Conservation (phyloP, 2,888 invertebrate species). For the Orthosia gracilis region DNA sequence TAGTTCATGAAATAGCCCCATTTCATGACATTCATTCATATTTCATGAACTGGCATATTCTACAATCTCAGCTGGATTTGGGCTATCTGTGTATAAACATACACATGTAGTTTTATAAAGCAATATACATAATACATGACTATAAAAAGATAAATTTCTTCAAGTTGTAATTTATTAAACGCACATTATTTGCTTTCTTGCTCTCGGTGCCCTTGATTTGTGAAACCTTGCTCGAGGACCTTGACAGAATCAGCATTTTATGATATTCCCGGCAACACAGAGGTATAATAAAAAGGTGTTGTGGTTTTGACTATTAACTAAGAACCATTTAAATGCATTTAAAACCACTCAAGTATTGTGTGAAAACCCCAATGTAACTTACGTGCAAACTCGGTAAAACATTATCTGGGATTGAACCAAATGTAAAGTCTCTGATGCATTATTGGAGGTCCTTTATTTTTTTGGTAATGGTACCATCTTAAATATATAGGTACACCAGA, state of each 20-base stretch:
- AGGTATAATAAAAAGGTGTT: constrained; percentile 26
- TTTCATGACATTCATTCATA: no score
- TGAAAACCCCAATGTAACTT: constrained; percentile 22
- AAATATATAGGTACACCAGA: background rate
- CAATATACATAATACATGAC: no score
- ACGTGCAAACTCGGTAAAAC: background rate
- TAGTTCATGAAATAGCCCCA: background rate
- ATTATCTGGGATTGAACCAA: background rate
- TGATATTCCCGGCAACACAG: constrained; percentile 30
- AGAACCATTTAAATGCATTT: background rate
- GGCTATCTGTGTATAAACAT: no score
- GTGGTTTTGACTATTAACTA: constrained; percentile 25
- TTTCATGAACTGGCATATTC: background rate
- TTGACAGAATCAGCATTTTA: constrained; percentile 47
- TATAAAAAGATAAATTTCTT: background rate
- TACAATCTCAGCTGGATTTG: no score
- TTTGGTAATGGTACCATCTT: background rate
- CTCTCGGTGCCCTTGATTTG: constrained; percentile 43
- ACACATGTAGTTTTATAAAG: no score
- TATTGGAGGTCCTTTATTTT: background rate
- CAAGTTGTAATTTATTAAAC: constrained; percentile 7
- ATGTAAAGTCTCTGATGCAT: no score
- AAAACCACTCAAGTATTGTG: constrained; percentile 16
- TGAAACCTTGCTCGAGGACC: constrained; percentile 32
- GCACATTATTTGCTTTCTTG: constrained; percentile 24